Evolutionary conservation across 2,113 vertebrate species (phyloP).

Genomic region (Philantomba maxwellii): DNA sequence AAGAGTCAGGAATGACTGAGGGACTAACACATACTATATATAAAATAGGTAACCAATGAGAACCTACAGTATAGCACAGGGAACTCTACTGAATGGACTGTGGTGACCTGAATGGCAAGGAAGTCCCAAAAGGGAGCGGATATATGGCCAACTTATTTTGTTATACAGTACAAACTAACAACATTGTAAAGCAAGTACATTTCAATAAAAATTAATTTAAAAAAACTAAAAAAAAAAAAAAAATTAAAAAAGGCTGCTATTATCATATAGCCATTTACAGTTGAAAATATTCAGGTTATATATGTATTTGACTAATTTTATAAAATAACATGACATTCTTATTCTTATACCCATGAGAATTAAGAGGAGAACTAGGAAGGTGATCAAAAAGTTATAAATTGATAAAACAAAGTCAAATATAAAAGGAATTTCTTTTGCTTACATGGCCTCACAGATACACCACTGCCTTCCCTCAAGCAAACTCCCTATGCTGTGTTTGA

Average conservation of each 20-base stretch:
- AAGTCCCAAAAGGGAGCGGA: neutral
- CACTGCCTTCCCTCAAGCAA: neutral
- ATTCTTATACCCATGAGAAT: neutral
- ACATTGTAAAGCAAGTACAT: neutral
- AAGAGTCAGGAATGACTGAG: neutral
- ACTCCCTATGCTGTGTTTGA: neutral
- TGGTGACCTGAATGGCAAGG: neutral
- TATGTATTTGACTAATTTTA: neutral
- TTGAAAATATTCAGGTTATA: neutral
- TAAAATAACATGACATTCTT: neutral
- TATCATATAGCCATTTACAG: neutral
- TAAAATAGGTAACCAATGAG: neutral
- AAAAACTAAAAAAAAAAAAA: neutral
- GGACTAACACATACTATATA: neutral
- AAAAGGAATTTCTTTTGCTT: neutral
- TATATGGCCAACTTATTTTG: neutral
- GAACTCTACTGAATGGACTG: neutral
- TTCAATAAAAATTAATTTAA: neutral
- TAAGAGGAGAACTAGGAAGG: neutral
- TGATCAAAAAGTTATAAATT: neutral
- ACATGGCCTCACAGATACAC: fast-evolving
- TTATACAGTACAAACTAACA: neutral
- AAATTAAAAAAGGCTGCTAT: neutral
- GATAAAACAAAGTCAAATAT: neutral
- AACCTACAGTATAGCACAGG: neutral